Conservation (phyloP, 64 coral and sea anemone species). For the Montipora foliosa region DNA sequence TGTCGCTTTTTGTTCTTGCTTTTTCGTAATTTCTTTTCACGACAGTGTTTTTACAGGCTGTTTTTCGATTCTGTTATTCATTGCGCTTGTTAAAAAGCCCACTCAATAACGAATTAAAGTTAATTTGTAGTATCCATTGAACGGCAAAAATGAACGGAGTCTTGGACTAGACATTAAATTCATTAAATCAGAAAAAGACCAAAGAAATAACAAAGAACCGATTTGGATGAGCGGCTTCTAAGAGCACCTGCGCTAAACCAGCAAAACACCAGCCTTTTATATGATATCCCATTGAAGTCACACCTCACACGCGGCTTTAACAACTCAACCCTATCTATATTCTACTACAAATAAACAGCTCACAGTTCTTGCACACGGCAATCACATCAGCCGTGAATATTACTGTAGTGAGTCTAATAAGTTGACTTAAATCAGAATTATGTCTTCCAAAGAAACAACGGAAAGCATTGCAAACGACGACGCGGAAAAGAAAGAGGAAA, state of each 20-base stretch:
- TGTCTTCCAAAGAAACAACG: slow-evolving; percentile 11
- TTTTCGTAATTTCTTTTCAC: no score
- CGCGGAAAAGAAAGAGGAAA: slow-evolving; percentile 34
- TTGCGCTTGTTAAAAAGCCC: no score
- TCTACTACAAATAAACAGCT: not conserved
- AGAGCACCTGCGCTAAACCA: slow-evolving; percentile 28
- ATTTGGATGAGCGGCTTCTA: not conserved
- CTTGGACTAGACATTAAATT: no score
- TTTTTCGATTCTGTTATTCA: no score
- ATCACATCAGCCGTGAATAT: not conserved
- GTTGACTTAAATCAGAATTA: not conserved
- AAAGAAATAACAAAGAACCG: not conserved
- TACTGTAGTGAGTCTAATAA: not conserved
- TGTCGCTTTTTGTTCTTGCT: no score
- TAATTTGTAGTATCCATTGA: no score
- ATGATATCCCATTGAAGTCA: slow-evolving; percentile 13
- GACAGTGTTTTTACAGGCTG: no score
- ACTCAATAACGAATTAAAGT: no score
- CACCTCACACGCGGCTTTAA: slow-evolving; percentile 18
- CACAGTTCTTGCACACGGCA: not conserved
- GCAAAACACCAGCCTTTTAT: slow-evolving; percentile 35
- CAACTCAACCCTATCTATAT: not conserved
- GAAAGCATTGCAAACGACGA: not conserved
- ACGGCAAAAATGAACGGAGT: no score
- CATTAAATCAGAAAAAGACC: not conserved